A percentile compares a stretch with the other conserved stretches of the same genome.
These are phyloP conservation scores for Cottus gobio DNA, from an alignment of 2,113 vertebrate genomes.

Conservation along the genomic window DNA sequence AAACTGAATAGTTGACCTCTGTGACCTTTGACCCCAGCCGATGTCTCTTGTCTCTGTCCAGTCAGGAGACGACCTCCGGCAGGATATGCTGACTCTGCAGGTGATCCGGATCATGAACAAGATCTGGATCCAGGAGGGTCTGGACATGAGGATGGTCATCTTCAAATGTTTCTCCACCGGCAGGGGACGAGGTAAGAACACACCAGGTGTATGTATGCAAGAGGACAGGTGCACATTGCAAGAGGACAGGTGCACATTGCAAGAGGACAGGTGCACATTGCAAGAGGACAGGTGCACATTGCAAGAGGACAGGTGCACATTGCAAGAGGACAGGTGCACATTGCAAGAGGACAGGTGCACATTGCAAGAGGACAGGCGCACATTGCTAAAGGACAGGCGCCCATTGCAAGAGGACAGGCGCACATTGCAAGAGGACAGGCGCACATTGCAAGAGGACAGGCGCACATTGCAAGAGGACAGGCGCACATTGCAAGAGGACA, in stretches of 20 bases:
- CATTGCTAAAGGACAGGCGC: background rate
- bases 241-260: background rate
- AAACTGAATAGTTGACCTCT: too few species aligned
- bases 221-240: too few species aligned
- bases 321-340: background rate
- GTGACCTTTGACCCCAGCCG: too few species aligned
- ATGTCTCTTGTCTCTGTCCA: slow-evolving; percentile 58
- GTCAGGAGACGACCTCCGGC: slow-evolving; percentile 95
- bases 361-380: background rate
- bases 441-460: background rate
- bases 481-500: background rate
- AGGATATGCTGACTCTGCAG: slow-evolving; percentile 98
- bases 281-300: background rate
- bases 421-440: background rate
- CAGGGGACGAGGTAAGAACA: slow-evolving; percentile 86
- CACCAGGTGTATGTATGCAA: background rate
- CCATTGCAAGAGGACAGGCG: too few species aligned
- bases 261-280: too few species aligned
- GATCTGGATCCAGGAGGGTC: slow-evolving; percentile 97
- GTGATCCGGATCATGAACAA: slow-evolving; percentile 99
- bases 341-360: too few species aligned
- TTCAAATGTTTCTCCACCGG: slow-evolving; percentile 97
- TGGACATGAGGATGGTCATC: slow-evolving; percentile 99
- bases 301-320: too few species aligned
- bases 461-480: background rate